Base-by-base conservation (phyloP, 2,113 vertebrate genomes). In the Sinocyclocheilus maitianheensis region DNA sequence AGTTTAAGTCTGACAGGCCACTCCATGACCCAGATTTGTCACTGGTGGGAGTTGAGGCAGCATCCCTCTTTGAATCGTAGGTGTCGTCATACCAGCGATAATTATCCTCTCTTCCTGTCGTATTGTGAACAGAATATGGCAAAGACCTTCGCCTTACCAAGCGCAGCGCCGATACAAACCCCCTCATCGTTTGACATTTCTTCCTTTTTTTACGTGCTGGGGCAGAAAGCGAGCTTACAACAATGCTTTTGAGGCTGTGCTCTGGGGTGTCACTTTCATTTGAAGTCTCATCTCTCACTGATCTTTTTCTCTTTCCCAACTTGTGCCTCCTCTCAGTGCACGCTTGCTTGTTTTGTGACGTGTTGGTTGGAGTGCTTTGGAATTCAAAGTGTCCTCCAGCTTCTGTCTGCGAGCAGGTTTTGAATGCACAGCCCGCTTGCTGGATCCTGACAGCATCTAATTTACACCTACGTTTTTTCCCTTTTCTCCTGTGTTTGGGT, bases 401-500 rank as follows among this genome's bases (percentile, higher is more conserved):
- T 88, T 92, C 90, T 90, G 91, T 65, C 65, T 91, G 91, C 76
- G 90, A 76, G 89, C 86, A 88, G 86, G 87, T 90, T 87, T 86
- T 91, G 86, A 90, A 83, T 74, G 83, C 85, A 58, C 90, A 87
- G 78, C 76, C 88, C 84, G 89, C 91, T 5, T 89, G 89, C 89
- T 93, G 88, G 87, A 87, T 90, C 89, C 93, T 94, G 92, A 90
- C 92, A 91, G 60, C 86, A 74, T 94, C 92, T 93, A 94, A 93
- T 91, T 96, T 92, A 90, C 95, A 95, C 92, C 93, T 94, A 90
- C 92, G 93, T 87, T 90, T 94, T 92, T 92, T 94, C 10, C 58
- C 60, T 63, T 80, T 77, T 10, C 14, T 46, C 18, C 48, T 86
- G 88, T 58, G 72, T 90, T 92, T 92, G 78, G 85, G 91, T 87